Conservation (phyloP, 2,797 vertebrate genomes). For the Pelochelys cantorii region DNA sequence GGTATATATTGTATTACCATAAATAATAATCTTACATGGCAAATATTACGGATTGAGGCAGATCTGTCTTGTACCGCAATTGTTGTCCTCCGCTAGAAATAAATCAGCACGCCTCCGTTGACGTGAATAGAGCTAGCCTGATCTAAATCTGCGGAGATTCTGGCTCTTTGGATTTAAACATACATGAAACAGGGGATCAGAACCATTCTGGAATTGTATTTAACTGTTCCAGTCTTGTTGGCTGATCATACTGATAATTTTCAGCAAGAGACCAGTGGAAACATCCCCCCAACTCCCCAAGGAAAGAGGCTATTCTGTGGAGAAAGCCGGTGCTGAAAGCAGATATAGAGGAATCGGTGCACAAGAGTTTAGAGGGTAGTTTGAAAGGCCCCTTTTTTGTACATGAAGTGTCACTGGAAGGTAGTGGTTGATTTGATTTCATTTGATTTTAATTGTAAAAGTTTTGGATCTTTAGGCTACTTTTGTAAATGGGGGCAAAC, state of each 20-base stretch:
- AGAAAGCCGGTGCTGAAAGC: neutral
- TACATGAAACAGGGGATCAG: neutral
- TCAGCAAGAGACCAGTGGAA: neutral
- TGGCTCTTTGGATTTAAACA: neutral
- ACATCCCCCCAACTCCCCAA: neutral
- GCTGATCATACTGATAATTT: neutral
- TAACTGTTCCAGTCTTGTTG: neutral
- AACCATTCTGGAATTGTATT: rapidly evolving
- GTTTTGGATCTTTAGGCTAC: neutral
- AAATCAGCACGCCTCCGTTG: neutral
- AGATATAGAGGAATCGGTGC: rapidly evolving
- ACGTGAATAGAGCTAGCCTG: rapidly evolving
- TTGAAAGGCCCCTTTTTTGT: neutral
- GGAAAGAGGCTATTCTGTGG: neutral
- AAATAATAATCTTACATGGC: neutral
- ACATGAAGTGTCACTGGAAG: neutral
- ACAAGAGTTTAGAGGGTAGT: neutral
- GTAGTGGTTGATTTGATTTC: neutral
- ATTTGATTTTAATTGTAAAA: neutral
- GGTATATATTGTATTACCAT: neutral
- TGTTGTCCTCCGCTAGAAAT: rapidly evolving
- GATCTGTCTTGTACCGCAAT: neutral
- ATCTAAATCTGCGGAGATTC: neutral
- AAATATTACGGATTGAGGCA: neutral
- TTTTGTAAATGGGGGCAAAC: neutral